Evolutionary conservation across 1,140 invertebrate genomes (phyloP).

Genomic region (Globodera ellingtonae): DNA sequence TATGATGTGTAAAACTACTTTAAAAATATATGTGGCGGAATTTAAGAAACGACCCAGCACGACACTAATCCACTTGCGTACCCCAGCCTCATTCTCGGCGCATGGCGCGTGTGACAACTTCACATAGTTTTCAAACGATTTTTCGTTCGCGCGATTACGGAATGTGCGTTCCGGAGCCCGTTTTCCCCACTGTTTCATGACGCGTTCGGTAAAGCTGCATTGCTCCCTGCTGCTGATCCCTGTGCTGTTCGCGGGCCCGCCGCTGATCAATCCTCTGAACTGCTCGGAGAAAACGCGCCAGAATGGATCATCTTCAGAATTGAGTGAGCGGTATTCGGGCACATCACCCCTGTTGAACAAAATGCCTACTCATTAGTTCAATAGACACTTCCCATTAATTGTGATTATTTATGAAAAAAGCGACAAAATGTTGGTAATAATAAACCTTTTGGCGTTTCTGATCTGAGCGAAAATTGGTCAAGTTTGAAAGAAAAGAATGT

Average conservation of each 20-base stretch:
- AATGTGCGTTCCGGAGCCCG: background rate
- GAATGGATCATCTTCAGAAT: conserved; percentile 1
- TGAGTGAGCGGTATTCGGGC: background rate
- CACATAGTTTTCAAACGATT: conserved; percentile 3
- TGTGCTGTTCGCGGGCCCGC: background rate
- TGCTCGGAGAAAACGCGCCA: conserved; percentile 8
- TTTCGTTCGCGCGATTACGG: background rate
- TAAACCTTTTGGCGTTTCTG: no score
- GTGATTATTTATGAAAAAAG: no score
- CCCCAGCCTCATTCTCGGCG: conserved; percentile 12
- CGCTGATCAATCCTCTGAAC: background rate
- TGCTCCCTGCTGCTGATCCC: background rate
- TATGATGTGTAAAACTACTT: no score
- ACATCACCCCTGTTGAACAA: background rate
- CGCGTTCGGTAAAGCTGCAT: background rate
- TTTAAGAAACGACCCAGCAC: no score
- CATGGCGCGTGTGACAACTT: conserved; percentile 12
- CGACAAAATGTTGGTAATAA: no score
- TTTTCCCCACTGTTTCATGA: background rate
- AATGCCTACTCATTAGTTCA: background rate
- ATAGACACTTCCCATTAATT: no score
- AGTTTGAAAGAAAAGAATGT: no score
- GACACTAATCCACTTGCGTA: background rate
- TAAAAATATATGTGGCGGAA: no score
- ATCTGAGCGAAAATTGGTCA: no score